Evolutionary conservation across 2,113 vertebrate genomes (phyloP), one percentile per base, ranked within the genome.

Genomic region (Todiramphus chloris): DNA sequence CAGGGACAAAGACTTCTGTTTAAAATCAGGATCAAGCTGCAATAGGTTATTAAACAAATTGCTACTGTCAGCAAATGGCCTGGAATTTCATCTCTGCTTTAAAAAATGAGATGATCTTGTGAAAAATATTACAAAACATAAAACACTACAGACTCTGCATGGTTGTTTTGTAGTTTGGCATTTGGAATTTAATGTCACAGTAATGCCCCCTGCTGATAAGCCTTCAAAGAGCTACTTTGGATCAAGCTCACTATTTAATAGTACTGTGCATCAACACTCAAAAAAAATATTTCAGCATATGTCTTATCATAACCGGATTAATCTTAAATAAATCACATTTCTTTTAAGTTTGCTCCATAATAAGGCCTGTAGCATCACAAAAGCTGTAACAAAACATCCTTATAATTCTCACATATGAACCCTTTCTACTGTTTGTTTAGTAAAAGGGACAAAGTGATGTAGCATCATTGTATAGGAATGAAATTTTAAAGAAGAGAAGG

Each of bases 141-240:
- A 92, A 94, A 79, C 62, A 79, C 69, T 81, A 31, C 13, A 59
- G 60, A n/a, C 14, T 53, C n/a, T 84, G 15, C 56, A 21, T 33
- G n/a, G 31, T 70, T 73, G 24, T 44, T 83, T 53, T 15, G 35
- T 37, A 51, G 56, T 64, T 72, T 75, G 31, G 24, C 60, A 51
- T 89, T 90, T 89, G 58, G 35, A 96, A 80, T 91, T 85, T 90
- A 92, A 59, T 89, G 90, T 87, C 0, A 3, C 83, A 59, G 91
- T 91, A 94, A 95, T 97, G 92, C 91, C 95, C 97, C 93, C 96
- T 96, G 89, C 97, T 96, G 96, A 93, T 97, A 96, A 89, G 43
- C 75, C 59, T 82, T 79, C 44, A 56, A 77, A 93, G 66, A 76
- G 56, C 62, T 82, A 12, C 50, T 87, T 85, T 27, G 8, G 81